Evolutionary conservation across 1,140 invertebrate species (phyloP).

Genomic region (Papilio xuthus): DNA sequence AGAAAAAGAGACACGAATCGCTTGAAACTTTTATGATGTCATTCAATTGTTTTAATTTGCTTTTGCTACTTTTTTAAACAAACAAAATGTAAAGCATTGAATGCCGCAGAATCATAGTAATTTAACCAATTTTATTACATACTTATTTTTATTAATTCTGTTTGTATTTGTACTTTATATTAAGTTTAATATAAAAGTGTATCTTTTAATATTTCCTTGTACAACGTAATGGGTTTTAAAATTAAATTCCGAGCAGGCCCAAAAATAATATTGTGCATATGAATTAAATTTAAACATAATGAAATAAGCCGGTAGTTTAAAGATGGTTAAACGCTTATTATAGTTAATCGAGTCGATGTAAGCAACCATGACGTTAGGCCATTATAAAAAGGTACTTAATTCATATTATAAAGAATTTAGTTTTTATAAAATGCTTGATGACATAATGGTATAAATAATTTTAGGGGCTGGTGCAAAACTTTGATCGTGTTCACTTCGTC

Average conservation of each 20-base stretch:
- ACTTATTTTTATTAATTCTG: neutral
- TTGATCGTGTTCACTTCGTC: conserved; percentile 57
- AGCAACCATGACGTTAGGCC: conserved; percentile 61
- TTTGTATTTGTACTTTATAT: neutral
- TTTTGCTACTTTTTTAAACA: too few species aligned
- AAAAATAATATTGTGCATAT: conserved; percentile 27
- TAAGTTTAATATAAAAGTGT: neutral
- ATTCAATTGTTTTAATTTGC: too few species aligned
- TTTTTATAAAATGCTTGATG: conserved; percentile 76
- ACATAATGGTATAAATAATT: conserved; percentile 77
- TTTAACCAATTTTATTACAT: neutral
- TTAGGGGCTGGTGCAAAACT: conserved; percentile 65
- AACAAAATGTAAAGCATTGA: too few species aligned
- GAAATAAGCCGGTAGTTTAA: conserved; percentile 36
- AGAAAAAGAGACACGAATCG: too few species aligned
- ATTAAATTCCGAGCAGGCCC: conserved; percentile 29
- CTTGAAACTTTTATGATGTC: too few species aligned
- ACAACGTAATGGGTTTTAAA: conserved; percentile 34
- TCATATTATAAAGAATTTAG: conserved; percentile 72
- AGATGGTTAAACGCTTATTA: conserved; percentile 63
- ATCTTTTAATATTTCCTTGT: conserved; percentile 21
- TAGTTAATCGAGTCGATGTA: conserved; percentile 61
- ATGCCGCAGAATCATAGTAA: too few species aligned
- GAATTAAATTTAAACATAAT: conserved; percentile 39
- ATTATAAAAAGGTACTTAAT: conserved; percentile 66